phyloP scores from a whole-genome alignment of 2,797 vertebrate genomes.

The Sphaeramia orbicularis region DNA sequence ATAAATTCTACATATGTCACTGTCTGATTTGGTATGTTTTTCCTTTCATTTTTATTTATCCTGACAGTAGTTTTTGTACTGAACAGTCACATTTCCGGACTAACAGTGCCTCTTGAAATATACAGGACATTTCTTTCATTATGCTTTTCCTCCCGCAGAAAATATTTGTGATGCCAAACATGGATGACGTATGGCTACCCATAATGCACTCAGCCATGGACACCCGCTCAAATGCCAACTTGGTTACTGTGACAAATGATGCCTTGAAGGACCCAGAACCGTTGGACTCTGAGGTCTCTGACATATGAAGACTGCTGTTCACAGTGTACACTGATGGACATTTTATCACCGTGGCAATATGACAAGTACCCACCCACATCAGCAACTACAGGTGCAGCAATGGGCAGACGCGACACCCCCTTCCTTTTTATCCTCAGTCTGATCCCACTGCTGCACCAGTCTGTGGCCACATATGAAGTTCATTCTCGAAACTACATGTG shows the following conservation, averaged over 20 bases:
- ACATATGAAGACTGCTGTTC: conserved; percentile 79
- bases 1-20: neutral
- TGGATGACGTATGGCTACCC: conserved; percentile 98
- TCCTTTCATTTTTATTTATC: neutral
- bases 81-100: neutral
- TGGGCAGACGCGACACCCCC: neutral
- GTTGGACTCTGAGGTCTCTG: conserved; percentile 79
- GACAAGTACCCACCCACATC: conserved; percentile 17
- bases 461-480: conserved; percentile 30
- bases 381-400: conserved; percentile 30
- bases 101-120: neutral
- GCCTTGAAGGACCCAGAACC: conserved; percentile 84
- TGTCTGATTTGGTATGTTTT: conserved; percentile 6
- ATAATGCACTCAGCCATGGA: conserved; percentile 99
- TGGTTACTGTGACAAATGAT: conserved; percentile 80
- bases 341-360: conserved; percentile 48
- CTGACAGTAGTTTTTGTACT: neutral
- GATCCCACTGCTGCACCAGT: conserved; percentile 26
- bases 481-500: conserved; percentile 18
- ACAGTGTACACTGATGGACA: conserved; percentile 20
- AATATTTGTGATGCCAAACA: conserved; percentile 99
- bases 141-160: conserved; percentile 85
- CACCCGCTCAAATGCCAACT: conserved; percentile 87
- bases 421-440: conserved; percentile 40
- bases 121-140: neutral